phyloP scores from a whole-genome alignment of 2,113 vertebrate genomes.

The Neoarius graeffei region DNA sequence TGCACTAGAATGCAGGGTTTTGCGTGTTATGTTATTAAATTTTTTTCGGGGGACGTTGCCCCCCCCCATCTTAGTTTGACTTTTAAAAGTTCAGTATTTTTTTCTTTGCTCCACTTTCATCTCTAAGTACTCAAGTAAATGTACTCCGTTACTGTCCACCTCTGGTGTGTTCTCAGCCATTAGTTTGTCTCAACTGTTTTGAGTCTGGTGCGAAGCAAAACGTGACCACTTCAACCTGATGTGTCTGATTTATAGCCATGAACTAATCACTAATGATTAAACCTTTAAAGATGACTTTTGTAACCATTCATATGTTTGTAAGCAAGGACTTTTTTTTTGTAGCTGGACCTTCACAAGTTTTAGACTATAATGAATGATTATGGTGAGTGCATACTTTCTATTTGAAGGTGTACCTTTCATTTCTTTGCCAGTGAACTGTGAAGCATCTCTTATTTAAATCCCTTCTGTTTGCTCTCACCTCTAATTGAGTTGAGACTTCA shows the following conservation, averaged over 20 bases:
- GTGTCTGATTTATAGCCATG: neutral
- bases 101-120: too few species aligned
- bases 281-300: neutral
- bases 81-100: too few species aligned
- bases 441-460: slow-evolving; percentile 8
- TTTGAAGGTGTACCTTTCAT: neutral
- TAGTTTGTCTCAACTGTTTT: neutral
- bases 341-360: neutral
- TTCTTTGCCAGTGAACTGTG: neutral
- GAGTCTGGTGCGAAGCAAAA: neutral
- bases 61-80: too few species aligned
- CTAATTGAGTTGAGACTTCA: slow-evolving; percentile 1
- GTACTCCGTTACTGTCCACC: too few species aligned
- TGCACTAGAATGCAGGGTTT: too few species aligned
- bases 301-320: neutral
- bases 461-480: neutral
- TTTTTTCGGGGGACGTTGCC: too few species aligned
- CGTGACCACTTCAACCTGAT: neutral
- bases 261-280: neutral
- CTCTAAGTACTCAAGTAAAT: too few species aligned
- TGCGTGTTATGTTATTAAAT: too few species aligned
- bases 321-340: neutral
- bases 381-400: neutral
- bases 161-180: neutral
- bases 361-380: neutral